Conservation (phyloP, 2,888 invertebrate genomes). For the Pseudococcus jackbeardsleyi region DNA sequence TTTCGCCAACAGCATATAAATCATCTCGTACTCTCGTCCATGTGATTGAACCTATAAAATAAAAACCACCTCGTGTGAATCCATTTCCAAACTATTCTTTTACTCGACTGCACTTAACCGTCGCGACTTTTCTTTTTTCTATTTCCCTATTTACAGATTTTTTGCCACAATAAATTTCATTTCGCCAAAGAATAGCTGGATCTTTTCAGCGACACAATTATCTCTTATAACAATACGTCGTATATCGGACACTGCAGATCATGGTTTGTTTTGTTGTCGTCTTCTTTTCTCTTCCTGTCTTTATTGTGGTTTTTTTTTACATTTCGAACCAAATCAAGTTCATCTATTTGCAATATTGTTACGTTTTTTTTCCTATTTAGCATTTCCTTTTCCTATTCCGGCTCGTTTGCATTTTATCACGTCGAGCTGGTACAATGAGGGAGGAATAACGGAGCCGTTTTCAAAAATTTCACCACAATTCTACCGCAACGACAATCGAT, state of each 20-base stretch:
- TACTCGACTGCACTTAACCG: not conserved
- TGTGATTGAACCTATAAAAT: not conserved
- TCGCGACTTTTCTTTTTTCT: not conserved
- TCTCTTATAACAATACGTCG: not conserved
- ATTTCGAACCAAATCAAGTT: not conserved
- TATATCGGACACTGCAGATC: not conserved
- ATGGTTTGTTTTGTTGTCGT: not conserved
- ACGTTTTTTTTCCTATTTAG: too few species aligned
- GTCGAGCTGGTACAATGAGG: not conserved
- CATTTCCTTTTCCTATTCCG: slow-evolving; percentile 21
- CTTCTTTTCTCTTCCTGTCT: not conserved
- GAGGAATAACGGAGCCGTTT: not conserved
- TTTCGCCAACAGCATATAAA: slow-evolving; percentile 24
- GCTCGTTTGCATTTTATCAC: slow-evolving; percentile 3
- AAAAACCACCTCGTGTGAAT: not conserved
- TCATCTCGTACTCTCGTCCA: not conserved
- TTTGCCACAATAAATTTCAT: not conserved
- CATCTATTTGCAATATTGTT: not conserved
- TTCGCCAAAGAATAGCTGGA: not conserved
- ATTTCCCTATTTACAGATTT: not conserved
- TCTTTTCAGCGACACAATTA: not conserved
- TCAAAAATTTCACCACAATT: slow-evolving; percentile 2
- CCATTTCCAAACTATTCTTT: too few species aligned
- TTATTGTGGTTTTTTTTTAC: not conserved
- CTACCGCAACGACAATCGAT: not conserved